Conservation (phyloP, 2,888 invertebrate species). For the Lasius platythorax region DNA sequence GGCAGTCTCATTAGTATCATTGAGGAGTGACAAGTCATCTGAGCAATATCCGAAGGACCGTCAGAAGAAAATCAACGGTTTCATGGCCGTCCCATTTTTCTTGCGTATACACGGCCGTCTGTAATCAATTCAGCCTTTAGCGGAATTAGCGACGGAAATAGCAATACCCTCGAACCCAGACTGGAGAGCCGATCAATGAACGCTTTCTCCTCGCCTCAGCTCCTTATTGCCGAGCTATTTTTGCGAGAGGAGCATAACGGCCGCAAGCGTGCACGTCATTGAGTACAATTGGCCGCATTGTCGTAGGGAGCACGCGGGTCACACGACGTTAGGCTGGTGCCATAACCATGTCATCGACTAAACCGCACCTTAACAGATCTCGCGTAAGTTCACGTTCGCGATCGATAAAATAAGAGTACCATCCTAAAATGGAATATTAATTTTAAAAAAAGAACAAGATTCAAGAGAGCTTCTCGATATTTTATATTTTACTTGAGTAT, state of each 20-base stretch:
- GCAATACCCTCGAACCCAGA: conserved; percentile 43
- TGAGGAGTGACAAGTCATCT: conserved; percentile 31
- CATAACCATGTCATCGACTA: conserved; percentile 75
- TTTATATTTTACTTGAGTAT: neutral
- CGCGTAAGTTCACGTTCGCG: neutral
- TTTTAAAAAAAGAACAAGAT: neutral
- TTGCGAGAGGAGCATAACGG: conserved; percentile 65
- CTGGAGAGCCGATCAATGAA: conserved; percentile 62
- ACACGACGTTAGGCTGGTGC: conserved; percentile 55
- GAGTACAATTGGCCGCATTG: conserved; percentile 66
- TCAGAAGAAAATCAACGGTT: conserved; percentile 14
- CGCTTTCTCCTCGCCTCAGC: conserved; percentile 29
- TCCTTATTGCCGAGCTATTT: conserved; percentile 59
- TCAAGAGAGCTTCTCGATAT: neutral
- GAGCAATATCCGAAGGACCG: conserved; percentile 11
- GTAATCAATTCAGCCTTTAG: conserved; percentile 49
- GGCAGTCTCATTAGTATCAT: conserved; percentile 46
- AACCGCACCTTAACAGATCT: conserved; percentile 49
- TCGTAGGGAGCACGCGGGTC: conserved; percentile 65
- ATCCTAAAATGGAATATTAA: neutral
- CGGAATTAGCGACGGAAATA: conserved; percentile 61
- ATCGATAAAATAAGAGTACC: neutral
- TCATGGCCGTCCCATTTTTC: conserved; percentile 45
- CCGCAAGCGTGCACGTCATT: conserved; percentile 65
- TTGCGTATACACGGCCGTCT: conserved; percentile 22